These are phyloP conservation scores for Trididemnum clinides DNA, from an alignment of 23 tunicate genomes.

Conservation along the genomic window DNA sequence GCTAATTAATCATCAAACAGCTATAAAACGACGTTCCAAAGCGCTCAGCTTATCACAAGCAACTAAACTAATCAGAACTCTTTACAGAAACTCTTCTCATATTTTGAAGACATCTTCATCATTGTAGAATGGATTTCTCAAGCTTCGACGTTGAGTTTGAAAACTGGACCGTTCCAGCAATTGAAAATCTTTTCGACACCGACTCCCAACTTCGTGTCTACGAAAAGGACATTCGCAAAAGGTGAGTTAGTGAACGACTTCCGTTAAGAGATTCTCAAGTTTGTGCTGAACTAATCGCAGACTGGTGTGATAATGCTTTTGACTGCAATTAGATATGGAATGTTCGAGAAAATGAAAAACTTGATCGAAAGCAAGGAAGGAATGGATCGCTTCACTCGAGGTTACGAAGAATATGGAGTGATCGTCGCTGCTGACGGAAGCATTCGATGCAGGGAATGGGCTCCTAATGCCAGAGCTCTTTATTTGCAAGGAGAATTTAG, in stretches of 20 bases:
- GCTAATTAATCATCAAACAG: not conserved
- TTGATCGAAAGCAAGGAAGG: conserved; percentile 51
- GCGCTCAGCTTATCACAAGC: not conserved
- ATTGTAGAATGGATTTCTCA: conserved; percentile 1
- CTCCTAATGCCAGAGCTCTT: conserved; percentile 40
- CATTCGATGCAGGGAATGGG: conserved; percentile 47
- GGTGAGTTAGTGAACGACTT: not conserved
- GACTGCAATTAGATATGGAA: not conserved
- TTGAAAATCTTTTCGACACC: conserved; percentile 3
- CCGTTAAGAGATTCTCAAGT: too few relatives aligned
- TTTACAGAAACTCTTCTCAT: too few relatives aligned
- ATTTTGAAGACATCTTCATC: too few relatives aligned
- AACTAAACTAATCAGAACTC: not conserved
- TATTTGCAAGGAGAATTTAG: conserved; percentile 45
- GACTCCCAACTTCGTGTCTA: conserved; percentile 1
- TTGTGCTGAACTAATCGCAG: too few relatives aligned
- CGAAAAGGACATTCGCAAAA: conserved; percentile 30
- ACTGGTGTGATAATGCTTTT: too few relatives aligned
- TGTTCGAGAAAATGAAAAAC: conserved; percentile 55
- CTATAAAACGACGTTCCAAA: too few relatives aligned
- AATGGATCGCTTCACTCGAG: conserved; percentile 41
- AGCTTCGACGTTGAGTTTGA: conserved; percentile 2
- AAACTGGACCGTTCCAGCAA: conserved; percentile 32
- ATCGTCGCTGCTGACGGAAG: conserved; percentile 15
- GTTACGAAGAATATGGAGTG: conserved; percentile 42